Conservation (phyloP, 2,113 vertebrate species). For the Antechinus flavipes region DNA sequence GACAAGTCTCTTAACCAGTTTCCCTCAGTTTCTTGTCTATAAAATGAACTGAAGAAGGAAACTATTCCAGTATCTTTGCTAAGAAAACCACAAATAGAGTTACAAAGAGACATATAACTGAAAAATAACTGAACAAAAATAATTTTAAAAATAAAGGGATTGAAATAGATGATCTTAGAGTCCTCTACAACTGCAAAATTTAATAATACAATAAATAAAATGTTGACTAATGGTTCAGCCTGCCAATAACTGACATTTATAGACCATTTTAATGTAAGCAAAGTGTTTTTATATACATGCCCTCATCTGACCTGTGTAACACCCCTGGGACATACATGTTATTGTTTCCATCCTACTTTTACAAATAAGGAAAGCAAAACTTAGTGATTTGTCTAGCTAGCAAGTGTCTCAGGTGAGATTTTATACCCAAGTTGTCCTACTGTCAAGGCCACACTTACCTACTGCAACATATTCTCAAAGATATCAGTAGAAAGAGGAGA, state of each 20-base stretch:
- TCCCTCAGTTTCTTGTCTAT: background rate
- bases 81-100: background rate
- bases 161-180: background rate
- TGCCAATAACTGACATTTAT: background rate
- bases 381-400: background rate
- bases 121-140: background rate
- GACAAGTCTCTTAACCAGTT: background rate
- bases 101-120: background rate
- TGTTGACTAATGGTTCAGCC: background rate
- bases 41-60: background rate
- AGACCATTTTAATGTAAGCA: background rate
- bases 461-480: background rate
- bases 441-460: background rate
- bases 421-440: background rate
- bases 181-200: background rate
- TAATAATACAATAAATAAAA: background rate
- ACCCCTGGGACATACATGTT: background rate
- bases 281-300: background rate
- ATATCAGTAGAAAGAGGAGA: background rate
- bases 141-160: background rate
- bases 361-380: background rate
- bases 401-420: background rate
- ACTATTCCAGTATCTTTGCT: background rate
- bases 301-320: background rate
- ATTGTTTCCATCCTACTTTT: background rate